Evolutionary conservation across 2,797 vertebrate species (phyloP).

Genomic region (Neoniphon sammara): DNA sequence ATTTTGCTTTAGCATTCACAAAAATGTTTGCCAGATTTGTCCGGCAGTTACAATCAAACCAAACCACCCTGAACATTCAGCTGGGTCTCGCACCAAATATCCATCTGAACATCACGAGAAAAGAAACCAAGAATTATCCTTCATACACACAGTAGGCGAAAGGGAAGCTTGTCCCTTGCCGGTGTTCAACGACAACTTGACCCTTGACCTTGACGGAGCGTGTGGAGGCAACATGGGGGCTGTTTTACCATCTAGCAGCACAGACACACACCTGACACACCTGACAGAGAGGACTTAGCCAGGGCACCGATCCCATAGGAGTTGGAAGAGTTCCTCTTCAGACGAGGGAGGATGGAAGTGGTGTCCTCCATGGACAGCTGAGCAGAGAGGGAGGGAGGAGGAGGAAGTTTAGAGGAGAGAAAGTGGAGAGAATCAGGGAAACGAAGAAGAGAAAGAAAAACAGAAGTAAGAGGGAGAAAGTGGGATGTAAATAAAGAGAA

Average conservation of each 20-base stretch:
- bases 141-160: neutral
- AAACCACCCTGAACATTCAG: neutral
- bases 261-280: conserved; percentile 91
- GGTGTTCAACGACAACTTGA: conserved; percentile 56
- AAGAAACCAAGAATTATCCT: conserved; percentile 51
- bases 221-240: conserved; percentile 83
- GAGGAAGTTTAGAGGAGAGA: too few species aligned
- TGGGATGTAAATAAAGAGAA: too few species aligned
- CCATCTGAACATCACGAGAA: conserved; percentile 24
- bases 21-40: too few species aligned
- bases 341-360: conserved; percentile 95
- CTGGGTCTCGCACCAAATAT: conserved; percentile 19
- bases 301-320: conserved; percentile 97
- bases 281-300: conserved; percentile 99
- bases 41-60: neutral
- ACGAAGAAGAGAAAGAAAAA: neutral
- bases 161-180: neutral
- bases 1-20: too few species aligned
- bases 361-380: conserved; percentile 99
- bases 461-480: neutral
- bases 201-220: conserved; percentile 53
- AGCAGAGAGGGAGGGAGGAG: conserved; percentile 38
- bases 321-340: conserved; percentile 90
- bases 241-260: conserved; percentile 80
- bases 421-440: conserved; percentile 49